A percentile compares a stretch with the other conserved stretches of the same genome.
phyloP scores from a whole-genome alignment of 2,113 vertebrate genomes.

The Trinectes maculatus region DNA sequence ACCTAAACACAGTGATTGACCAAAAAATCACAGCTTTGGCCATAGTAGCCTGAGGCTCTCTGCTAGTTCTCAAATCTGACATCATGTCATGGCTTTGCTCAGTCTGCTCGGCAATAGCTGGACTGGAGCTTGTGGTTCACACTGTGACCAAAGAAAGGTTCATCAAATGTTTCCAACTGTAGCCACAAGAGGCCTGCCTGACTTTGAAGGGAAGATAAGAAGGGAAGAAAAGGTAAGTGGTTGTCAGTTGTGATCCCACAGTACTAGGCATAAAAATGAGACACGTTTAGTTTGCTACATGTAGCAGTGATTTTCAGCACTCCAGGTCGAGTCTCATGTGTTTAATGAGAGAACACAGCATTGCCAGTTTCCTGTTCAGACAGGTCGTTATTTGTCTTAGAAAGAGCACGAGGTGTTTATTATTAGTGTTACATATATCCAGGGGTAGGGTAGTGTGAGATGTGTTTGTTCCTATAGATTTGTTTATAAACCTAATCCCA shows the following conservation, averaged over 20 bases:
- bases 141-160: neutral
- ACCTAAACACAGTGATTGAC: neutral
- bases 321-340: neutral
- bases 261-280: neutral
- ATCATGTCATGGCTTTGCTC: neutral
- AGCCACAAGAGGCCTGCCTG: neutral
- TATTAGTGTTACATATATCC: too few relatives aligned
- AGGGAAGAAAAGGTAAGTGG: neutral
- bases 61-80: neutral
- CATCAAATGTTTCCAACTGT: neutral
- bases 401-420: constrained; percentile 21
- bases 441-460: too few relatives aligned
- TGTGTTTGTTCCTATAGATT: too few relatives aligned
- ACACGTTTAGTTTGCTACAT: too few relatives aligned
- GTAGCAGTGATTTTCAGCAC: neutral
- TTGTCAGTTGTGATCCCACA: neutral
- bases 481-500: too few relatives aligned
- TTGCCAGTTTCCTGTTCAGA: neutral
- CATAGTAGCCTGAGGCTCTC: neutral
- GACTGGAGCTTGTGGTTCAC: neutral
- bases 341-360: neutral
- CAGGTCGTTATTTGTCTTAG: neutral
- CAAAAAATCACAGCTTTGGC: neutral
- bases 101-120: neutral
- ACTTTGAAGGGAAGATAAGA: too few relatives aligned